Conservation (phyloP, 64 coral and sea anemone genomes). For the Porites lutea region DNA sequence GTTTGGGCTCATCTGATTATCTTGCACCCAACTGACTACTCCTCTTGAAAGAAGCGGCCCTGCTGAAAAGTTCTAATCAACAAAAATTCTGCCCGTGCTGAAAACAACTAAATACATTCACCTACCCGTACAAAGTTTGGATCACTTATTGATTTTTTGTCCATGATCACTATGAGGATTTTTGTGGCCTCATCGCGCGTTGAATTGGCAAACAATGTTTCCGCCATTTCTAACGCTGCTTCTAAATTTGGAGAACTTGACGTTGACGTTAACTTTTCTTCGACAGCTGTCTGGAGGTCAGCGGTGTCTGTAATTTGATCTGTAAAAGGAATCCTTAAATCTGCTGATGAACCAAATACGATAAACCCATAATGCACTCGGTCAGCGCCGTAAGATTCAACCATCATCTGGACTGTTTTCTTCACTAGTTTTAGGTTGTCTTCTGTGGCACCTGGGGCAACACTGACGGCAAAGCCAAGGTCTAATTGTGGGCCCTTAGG, state of each 20-base stretch:
- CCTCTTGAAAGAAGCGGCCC: no score
- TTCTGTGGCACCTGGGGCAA: conserved; percentile 6
- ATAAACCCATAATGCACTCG: conserved; percentile 75
- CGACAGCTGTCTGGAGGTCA: conserved; percentile 1
- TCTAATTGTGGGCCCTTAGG: conserved; percentile 52
- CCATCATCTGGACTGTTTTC: conserved; percentile 58
- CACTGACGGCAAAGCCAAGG: conserved; percentile 74
- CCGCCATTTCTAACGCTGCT: conserved; percentile 2
- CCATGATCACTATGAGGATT: conserved; percentile 43
- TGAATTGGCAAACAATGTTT: conserved; percentile 24
- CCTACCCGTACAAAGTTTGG: not conserved
- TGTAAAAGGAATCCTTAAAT: conserved; percentile 51
- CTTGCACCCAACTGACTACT: no score
- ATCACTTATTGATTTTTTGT: conserved; percentile 25
- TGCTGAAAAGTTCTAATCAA: no score
- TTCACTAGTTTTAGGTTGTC: conserved; percentile 63
- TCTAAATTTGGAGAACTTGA: not conserved
- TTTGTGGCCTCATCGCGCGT: conserved; percentile 43
- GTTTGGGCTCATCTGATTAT: no score
- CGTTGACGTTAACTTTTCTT: not conserved
- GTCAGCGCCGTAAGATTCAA: conserved; percentile 21
- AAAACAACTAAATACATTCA: not conserved
- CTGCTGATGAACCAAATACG: conserved; percentile 61
- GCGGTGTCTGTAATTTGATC: not conserved
- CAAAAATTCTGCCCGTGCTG: no score